A percentile compares a stretch with the other conserved stretches of the same genome.
phyloP scores from a whole-genome alignment of 2,113 vertebrate species.

The Scortum barcoo region DNA sequence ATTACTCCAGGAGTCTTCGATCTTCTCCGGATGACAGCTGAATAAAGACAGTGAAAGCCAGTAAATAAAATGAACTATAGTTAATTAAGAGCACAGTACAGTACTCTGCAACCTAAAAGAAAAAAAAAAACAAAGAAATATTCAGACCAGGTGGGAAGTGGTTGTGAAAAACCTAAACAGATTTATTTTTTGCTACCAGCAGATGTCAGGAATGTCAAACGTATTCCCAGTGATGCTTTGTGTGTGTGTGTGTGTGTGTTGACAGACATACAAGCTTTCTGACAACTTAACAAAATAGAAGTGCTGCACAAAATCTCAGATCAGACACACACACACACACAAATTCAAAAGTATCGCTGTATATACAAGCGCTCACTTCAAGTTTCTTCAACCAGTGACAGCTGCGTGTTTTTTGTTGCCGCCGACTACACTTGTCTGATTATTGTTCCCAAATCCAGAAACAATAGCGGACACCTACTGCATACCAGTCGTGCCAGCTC shows the following conservation, averaged over 20 bases:
- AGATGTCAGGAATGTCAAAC: slow-evolving; percentile 67
- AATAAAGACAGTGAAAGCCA: slow-evolving; percentile 20
- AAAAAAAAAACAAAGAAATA: background rate
- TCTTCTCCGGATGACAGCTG: slow-evolving; percentile 80
- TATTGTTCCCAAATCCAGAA: background rate
- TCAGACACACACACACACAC: too few species aligned
- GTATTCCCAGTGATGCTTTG: slow-evolving; percentile 11
- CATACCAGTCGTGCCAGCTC: background rate
- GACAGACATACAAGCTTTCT: background rate
- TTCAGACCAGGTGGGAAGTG: background rate
- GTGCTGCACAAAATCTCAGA: background rate
- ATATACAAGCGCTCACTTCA: background rate
- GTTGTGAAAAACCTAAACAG: background rate
- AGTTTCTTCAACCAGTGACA: background rate
- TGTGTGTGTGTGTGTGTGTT: background rate
- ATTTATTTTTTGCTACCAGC: slow-evolving; percentile 51
- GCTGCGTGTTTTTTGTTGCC: background rate
- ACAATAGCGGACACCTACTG: too few species aligned
- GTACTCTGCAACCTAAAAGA: background rate
- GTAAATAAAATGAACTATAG: background rate
- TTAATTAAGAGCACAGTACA: background rate
- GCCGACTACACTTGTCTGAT: background rate
- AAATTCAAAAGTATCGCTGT: background rate
- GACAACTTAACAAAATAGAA: background rate
- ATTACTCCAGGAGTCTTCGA: slow-evolving; percentile 86